Evolutionary conservation across 2,113 vertebrate species (phyloP).

Genomic region (Microcebus lehilahytsara): DNA sequence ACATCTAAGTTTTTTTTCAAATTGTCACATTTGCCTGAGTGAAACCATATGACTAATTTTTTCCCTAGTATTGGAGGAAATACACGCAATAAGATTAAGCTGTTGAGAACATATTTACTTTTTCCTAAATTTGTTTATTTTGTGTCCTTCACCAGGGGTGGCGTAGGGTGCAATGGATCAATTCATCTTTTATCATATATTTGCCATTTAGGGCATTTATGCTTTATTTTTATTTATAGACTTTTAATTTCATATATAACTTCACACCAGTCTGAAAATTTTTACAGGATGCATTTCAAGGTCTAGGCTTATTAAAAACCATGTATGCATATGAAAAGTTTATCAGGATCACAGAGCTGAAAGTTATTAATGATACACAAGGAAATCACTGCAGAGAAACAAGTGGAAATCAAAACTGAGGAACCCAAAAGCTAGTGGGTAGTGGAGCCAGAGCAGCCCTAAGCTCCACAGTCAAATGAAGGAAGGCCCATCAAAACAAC

Average conservation of each 20-base stretch:
- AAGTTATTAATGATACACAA: neutral
- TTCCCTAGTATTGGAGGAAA: neutral
- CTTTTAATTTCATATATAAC: neutral
- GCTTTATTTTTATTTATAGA: neutral
- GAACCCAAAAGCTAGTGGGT: neutral
- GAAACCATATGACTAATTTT: neutral
- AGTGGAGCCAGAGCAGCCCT: neutral
- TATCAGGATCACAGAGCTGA: neutral
- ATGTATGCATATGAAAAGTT: neutral
- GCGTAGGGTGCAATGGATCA: neutral
- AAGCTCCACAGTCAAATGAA: neutral
- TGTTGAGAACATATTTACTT: neutral
- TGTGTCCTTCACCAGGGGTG: neutral
- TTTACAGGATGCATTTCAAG: neutral
- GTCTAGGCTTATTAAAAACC: neutral
- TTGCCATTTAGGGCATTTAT: neutral
- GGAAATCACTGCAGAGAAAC: neutral
- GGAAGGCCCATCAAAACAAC: neutral
- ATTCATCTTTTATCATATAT: neutral
- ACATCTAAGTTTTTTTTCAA: neutral
- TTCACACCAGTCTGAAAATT: neutral
- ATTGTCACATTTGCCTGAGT: neutral
- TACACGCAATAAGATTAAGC: neutral
- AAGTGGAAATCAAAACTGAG: neutral
- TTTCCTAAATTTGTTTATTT: neutral